Evolutionary conservation across 2,888 invertebrate species (phyloP).

Genomic region (Drosophila sordidapex): DNA sequence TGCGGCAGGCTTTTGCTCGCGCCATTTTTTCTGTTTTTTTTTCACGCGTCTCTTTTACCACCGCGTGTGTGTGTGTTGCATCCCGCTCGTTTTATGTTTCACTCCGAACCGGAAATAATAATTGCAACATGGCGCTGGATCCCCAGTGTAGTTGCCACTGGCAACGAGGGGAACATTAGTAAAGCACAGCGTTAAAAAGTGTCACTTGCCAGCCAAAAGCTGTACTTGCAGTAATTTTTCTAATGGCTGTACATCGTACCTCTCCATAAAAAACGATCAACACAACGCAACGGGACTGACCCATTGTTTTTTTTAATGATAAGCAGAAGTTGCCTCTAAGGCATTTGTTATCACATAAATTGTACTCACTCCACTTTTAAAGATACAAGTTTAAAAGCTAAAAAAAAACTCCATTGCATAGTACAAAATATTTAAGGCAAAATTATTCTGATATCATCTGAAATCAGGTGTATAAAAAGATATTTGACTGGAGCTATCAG

Average conservation of each 20-base stretch:
- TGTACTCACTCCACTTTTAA: background rate
- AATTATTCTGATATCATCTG: background rate
- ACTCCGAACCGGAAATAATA: constrained; percentile 77
- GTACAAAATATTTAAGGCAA: background rate
- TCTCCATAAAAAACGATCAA: background rate
- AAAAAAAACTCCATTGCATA: background rate
- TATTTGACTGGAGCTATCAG: background rate
- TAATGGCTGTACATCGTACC: background rate
- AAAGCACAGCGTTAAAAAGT: constrained; percentile 54
- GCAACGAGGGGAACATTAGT: constrained; percentile 54
- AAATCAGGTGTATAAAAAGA: background rate
- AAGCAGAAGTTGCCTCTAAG: background rate
- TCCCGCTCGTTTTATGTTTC: constrained; percentile 78
- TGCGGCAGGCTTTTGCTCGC: constrained; percentile 17
- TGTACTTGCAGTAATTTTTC: constrained; percentile 6
- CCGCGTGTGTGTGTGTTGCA: constrained; percentile 37
- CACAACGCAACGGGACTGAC: background rate
- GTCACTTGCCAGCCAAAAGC: constrained; percentile 29
- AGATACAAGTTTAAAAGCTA: background rate
- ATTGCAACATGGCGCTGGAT: constrained; percentile 74
- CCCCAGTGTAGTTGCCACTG: constrained; percentile 40
- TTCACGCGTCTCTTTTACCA: constrained; percentile 54
- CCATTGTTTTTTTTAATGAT: constrained; percentile 4
- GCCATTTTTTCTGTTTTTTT: constrained; percentile 15
- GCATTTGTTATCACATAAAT: background rate